A percentile compares a stretch with the other conserved stretches of the same genome.
These are phyloP conservation scores for Hylaeus anthracinus DNA, from an alignment of 1,140 invertebrate species.

Conservation along the genomic window DNA sequence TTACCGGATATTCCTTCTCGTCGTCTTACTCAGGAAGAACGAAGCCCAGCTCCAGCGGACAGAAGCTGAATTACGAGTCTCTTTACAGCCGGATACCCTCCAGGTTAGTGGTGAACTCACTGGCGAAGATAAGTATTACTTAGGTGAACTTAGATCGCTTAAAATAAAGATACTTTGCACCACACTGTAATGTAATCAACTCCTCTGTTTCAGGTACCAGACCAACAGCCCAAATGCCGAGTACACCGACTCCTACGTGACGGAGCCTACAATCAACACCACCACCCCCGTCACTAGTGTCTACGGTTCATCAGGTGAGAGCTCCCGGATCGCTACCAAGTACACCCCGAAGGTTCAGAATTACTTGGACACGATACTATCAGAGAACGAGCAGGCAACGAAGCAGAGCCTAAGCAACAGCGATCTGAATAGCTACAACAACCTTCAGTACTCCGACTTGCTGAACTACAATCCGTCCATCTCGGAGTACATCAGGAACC, in stretches of 20 bases:
- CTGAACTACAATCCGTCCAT: constrained; percentile 78
- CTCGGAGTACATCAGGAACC: constrained; percentile 78
- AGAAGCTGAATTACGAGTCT: constrained; percentile 1
- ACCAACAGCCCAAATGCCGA: constrained; percentile 72
- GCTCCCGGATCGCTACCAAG: constrained; percentile 47
- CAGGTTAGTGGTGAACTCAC: constrained; percentile 13
- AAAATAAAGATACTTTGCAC: too few relatives aligned
- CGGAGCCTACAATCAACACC: constrained; percentile 10
- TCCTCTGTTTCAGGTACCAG: constrained; percentile 55
- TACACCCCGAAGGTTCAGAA: constrained; percentile 60
- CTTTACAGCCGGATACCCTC: constrained; percentile 7
- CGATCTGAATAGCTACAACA: constrained; percentile 53
- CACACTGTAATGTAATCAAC: too few relatives aligned
- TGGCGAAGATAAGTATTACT: too few relatives aligned
- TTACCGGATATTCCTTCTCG: background rate
- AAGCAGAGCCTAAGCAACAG: constrained; percentile 15
- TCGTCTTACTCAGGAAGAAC: background rate
- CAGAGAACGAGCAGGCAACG: background rate
- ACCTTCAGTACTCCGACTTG: constrained; percentile 70
- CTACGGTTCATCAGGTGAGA: constrained; percentile 20
- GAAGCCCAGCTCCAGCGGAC: background rate
- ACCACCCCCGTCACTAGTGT: background rate
- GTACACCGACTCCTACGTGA: constrained; percentile 61
- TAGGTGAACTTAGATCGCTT: too few relatives aligned
- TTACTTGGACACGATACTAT: constrained; percentile 67